Percentiles rank a stretch among this genome's conserved stretches.
Conservation (phyloP, 2,113 vertebrate species). For the Megalops atlanticus region DNA sequence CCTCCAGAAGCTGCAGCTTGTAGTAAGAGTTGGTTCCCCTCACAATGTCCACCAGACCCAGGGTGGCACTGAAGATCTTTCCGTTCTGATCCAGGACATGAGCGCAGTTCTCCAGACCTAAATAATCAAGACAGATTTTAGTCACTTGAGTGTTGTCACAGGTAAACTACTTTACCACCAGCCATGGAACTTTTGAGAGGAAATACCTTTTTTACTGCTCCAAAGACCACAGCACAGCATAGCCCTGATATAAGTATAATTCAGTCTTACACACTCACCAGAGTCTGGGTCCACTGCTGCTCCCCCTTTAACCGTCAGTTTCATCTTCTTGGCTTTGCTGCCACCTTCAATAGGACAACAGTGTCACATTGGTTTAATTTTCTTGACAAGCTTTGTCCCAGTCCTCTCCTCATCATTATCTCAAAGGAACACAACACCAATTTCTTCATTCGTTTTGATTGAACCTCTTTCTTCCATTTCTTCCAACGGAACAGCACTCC, state of each 20-base stretch:
- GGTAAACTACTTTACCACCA: neutral
- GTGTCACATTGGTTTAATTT: neutral
- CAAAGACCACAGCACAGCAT: neutral
- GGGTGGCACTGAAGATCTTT: slow-evolving; percentile 93
- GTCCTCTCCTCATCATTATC: neutral
- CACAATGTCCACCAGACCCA: slow-evolving; percentile 92
- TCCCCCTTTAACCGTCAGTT: slow-evolving; percentile 95
- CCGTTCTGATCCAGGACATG: slow-evolving; percentile 93
- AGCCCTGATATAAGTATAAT: neutral
- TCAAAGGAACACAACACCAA: neutral
- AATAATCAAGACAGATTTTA: neutral
- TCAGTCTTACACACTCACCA: slow-evolving; percentile 62
- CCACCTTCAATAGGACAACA: slow-evolving; percentile 65
- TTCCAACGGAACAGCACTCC: neutral
- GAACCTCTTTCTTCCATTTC: neutral
- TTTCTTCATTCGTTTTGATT: neutral
- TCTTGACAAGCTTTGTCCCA: neutral
- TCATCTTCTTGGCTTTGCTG: slow-evolving; percentile 94
- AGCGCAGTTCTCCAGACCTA: slow-evolving; percentile 90
- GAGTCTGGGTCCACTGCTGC: slow-evolving; percentile 96
- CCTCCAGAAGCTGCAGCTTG: slow-evolving; percentile 93
- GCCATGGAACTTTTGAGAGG: neutral
- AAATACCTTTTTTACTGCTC: neutral
- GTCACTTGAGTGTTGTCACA: neutral
- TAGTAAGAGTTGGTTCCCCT: slow-evolving; percentile 98